Conservation (phyloP, 2,113 vertebrate genomes). For the Neolamprologus ventralis region DNA sequence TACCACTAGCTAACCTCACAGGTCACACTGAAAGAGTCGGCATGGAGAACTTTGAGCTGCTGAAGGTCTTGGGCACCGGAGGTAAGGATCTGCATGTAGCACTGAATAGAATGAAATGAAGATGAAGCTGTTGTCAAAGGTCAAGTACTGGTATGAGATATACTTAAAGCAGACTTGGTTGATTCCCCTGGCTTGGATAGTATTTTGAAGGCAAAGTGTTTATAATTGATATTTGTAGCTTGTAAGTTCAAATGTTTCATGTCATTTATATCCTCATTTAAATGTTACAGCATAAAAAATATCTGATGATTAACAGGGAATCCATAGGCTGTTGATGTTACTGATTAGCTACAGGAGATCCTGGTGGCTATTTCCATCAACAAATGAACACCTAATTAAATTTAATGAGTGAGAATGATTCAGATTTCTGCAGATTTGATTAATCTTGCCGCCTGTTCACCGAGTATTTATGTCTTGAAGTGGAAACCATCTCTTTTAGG, state of each 20-base stretch:
- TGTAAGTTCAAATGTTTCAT: neutral
- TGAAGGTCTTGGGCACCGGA: conserved; percentile 97
- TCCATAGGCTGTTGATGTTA: neutral
- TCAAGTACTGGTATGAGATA: neutral
- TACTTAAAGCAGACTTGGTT: neutral
- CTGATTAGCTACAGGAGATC: neutral
- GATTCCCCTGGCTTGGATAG: neutral
- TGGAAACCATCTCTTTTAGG: neutral
- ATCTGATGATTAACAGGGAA: neutral
- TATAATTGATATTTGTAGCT: neutral
- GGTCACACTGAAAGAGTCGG: conserved; percentile 94
- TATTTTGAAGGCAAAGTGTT: neutral
- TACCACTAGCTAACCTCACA: conserved; percentile 86
- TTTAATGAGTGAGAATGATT: neutral
- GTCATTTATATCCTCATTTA: neutral
- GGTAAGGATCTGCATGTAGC: conserved; percentile 69
- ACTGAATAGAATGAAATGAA: neutral
- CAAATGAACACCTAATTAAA: neutral
- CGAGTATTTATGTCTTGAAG: neutral
- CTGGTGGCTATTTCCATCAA: neutral
- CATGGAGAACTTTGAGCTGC: conserved; percentile 97
- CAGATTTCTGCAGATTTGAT: neutral
- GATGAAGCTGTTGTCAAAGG: neutral
- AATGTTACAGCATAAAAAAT: neutral
- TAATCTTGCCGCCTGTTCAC: neutral